Percentiles rank a stretch among this genome's conserved stretches.
Evolutionary conservation across 1,140 invertebrate genomes (phyloP).

Genomic region (Oncopodura yosiiana): DNA sequence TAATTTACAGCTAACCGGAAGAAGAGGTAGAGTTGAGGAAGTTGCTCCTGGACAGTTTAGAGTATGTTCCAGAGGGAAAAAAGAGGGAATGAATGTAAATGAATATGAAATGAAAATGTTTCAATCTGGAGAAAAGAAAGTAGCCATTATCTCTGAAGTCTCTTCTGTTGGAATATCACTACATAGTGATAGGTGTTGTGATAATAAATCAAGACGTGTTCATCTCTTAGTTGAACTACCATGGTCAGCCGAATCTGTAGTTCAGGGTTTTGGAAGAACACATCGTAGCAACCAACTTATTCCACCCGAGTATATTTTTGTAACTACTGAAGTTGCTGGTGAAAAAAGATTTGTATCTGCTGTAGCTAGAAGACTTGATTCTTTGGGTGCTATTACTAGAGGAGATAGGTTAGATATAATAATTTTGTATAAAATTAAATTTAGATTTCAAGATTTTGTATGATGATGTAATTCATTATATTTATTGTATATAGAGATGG

Average conservation of each 20-base stretch:
- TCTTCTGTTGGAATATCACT: slow-evolving; percentile 94
- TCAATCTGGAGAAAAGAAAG: slow-evolving; percentile 94
- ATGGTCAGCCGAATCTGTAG: slow-evolving; percentile 96
- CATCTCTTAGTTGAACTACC: slow-evolving; percentile 98
- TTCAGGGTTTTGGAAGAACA: slow-evolving; percentile 94
- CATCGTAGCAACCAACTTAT: slow-evolving; percentile 83
- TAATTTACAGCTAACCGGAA: too few relatives aligned
- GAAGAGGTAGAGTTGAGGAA: too few relatives aligned
- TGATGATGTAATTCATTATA: too few relatives aligned
- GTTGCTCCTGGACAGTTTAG: too few relatives aligned
- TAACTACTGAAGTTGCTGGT: slow-evolving; percentile 95
- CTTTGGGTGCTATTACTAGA: too few relatives aligned
- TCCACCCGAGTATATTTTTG: slow-evolving; percentile 95
- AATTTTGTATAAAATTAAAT: too few relatives aligned
- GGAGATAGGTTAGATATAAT: too few relatives aligned
- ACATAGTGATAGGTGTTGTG: slow-evolving; percentile 87
- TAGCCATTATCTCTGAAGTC: slow-evolving; percentile 98
- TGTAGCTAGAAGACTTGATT: slow-evolving; percentile 91
- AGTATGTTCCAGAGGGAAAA: too few relatives aligned
- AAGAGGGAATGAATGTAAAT: too few relatives aligned
- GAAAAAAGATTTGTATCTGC: slow-evolving; percentile 89
- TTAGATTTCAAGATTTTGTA: too few relatives aligned
- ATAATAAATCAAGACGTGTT: slow-evolving; percentile 83
- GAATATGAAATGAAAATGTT: too few relatives aligned
- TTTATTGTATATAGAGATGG: too few relatives aligned